These are phyloP conservation scores for Drosophila aff. DNA, from an alignment of 1,140 invertebrate species.

Conservation along the genomic window DNA sequence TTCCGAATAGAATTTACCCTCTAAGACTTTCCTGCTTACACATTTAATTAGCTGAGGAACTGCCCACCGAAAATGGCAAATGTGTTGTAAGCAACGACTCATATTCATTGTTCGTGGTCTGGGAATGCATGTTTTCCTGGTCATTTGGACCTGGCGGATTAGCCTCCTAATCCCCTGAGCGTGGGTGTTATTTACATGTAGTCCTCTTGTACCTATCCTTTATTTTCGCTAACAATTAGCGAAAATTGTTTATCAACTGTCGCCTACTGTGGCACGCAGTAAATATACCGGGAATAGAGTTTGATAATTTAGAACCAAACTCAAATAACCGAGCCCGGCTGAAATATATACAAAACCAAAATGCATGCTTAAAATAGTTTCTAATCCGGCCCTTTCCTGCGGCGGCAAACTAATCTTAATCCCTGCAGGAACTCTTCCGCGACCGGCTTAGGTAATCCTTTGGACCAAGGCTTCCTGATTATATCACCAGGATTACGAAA, in stretches of 20 bases:
- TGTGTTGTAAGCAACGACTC: conserved; percentile 9
- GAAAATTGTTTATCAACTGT: conserved; percentile 33
- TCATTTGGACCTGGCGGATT: conserved; percentile 56
- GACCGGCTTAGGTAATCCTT: conserved; percentile 52
- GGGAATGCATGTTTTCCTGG: conserved; percentile 16
- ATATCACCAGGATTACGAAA: conserved; percentile 57
- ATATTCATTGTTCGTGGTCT: conserved; percentile 12
- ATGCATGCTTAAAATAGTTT: neutral
- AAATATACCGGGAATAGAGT: conserved; percentile 24
- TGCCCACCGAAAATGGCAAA: conserved; percentile 55
- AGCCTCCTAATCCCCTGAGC: conserved; percentile 56
- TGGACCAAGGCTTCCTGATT: conserved; percentile 28
- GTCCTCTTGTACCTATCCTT: conserved; percentile 31
- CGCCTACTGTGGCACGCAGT: neutral
- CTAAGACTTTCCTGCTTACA: conserved; percentile 43
- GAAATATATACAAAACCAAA: neutral
- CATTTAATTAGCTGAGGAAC: conserved; percentile 68
- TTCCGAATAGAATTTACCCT: no score
- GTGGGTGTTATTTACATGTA: conserved; percentile 66
- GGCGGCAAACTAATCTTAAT: conserved; percentile 65
- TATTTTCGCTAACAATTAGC: conserved; percentile 55
- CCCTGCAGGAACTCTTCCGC: conserved; percentile 53
- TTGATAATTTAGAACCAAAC: conserved; percentile 26
- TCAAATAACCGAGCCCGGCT: neutral
- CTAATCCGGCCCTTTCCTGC: conserved; percentile 52